A percentile compares a stretch with the other conserved stretches of the same genome.
Conservation (phyloP, 2,888 invertebrate genomes). For the Clanis bilineata region DNA sequence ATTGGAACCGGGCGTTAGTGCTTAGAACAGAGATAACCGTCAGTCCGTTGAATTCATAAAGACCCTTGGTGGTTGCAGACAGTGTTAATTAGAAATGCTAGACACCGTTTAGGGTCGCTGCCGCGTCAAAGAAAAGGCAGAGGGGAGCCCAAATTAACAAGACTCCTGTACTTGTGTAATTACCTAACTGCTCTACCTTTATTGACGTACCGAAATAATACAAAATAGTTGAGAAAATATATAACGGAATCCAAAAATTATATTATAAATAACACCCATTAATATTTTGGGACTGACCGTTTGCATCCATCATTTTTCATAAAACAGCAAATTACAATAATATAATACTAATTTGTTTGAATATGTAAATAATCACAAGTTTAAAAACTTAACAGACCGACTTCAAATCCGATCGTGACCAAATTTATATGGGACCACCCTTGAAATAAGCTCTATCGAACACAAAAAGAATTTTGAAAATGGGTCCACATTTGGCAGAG, state of each 20-base stretch:
- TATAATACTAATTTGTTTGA: not conserved
- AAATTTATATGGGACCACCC: no score
- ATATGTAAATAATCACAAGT: not conserved
- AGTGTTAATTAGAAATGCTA: constrained; percentile 25
- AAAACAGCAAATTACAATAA: no score
- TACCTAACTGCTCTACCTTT: not conserved
- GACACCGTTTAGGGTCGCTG: constrained; percentile 21
- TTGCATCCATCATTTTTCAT: no score
- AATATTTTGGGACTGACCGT: no score
- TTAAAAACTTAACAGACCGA: not conserved
- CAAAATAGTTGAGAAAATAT: no score
- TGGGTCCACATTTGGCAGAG: no score
- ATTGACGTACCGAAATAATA: not conserved
- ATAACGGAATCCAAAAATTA: no score
- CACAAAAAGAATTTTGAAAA: no score
- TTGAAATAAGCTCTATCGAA: no score
- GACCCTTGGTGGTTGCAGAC: constrained; percentile 17
- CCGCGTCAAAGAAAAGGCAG: constrained; percentile 28
- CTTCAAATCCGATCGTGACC: no score
- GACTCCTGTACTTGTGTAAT: constrained; percentile 23
- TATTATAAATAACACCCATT: no score
- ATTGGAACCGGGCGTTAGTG: no score
- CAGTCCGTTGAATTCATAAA: constrained; percentile 31
- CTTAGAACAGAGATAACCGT: not conserved
- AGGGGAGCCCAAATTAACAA: constrained; percentile 37